Conservation (phyloP, 1,140 invertebrate species). For the Drosophila arawakana region DNA sequence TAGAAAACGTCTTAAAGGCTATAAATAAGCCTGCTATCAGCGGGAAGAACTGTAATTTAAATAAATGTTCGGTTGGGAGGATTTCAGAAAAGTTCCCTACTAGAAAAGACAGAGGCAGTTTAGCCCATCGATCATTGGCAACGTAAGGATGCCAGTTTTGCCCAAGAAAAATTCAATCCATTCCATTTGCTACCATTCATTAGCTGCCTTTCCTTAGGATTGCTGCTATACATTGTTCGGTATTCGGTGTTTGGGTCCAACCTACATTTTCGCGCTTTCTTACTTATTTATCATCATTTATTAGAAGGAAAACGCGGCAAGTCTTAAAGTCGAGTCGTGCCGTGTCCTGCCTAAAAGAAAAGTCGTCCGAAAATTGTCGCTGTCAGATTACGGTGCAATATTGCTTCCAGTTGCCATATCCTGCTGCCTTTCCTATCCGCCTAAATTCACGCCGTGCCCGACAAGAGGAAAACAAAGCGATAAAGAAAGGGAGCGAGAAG, state of each 20-base stretch:
- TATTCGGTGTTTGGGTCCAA: constrained; percentile 25
- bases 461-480: constrained; percentile 8
- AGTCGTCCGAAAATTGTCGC: constrained; percentile 75
- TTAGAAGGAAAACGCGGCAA: constrained; percentile 59
- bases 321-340: constrained; percentile 34
- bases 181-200: constrained; percentile 51
- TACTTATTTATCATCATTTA: constrained; percentile 82
- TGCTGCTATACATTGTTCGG: constrained; percentile 24
- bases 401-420: constrained; percentile 81
- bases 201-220: constrained; percentile 40
- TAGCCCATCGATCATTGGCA: constrained; percentile 34
- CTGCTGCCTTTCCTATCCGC: constrained; percentile 64
- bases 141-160: constrained; percentile 5
- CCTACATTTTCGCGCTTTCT: constrained; percentile 58
- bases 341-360: constrained; percentile 30
- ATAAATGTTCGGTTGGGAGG: constrained; percentile 19
- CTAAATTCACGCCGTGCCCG: constrained; percentile 47
- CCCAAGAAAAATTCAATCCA: constrained; percentile 20
- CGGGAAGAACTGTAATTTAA: constrained; percentile 13
- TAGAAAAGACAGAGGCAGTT: constrained; percentile 7
- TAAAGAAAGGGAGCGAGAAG: neutral
- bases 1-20: neutral
- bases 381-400: constrained; percentile 81
- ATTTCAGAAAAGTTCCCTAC: neutral
- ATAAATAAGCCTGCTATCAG: constrained; percentile 10